Evolutionary conservation across 1,140 invertebrate species (phyloP).

Genomic region (Penaeus japonicus): DNA sequence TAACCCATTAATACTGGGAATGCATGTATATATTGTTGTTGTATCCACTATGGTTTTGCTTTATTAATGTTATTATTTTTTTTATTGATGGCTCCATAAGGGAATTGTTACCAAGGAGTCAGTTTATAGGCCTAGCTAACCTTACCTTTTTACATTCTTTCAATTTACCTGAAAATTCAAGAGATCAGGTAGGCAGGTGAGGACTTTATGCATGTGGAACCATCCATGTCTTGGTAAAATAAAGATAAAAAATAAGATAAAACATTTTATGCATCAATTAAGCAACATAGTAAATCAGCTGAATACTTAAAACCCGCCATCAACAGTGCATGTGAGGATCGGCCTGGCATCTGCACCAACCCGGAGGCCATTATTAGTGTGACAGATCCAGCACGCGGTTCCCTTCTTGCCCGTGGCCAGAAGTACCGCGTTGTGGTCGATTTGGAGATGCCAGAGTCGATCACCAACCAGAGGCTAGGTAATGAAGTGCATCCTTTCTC

Average conservation of each 20-base stretch:
- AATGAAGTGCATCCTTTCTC: background rate
- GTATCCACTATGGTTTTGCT: too few relatives aligned
- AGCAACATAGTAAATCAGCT: background rate
- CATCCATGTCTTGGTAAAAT: too few relatives aligned
- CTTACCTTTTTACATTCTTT: too few relatives aligned
- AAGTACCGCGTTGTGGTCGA: conserved; percentile 47
- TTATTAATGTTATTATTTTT: too few relatives aligned
- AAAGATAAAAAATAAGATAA: background rate
- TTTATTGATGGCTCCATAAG: too few relatives aligned
- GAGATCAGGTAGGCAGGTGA: background rate
- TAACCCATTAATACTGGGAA: too few relatives aligned
- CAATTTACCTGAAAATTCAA: background rate
- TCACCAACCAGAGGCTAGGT: conserved; percentile 42
- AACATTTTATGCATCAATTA: background rate
- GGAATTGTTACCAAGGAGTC: too few relatives aligned
- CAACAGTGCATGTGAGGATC: conserved; percentile 19
- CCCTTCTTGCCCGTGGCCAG: conserved; percentile 30
- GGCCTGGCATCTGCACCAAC: conserved; percentile 43
- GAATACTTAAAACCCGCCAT: background rate
- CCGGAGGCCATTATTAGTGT: conserved; percentile 16
- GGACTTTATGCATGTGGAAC: background rate
- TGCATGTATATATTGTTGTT: too few relatives aligned
- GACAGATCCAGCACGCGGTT: conserved; percentile 25
- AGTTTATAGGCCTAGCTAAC: too few relatives aligned
- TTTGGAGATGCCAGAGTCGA: conserved; percentile 43